Evolutionary conservation across 2,888 invertebrate genomes (phyloP).

Genomic region (Phasia obesa): DNA sequence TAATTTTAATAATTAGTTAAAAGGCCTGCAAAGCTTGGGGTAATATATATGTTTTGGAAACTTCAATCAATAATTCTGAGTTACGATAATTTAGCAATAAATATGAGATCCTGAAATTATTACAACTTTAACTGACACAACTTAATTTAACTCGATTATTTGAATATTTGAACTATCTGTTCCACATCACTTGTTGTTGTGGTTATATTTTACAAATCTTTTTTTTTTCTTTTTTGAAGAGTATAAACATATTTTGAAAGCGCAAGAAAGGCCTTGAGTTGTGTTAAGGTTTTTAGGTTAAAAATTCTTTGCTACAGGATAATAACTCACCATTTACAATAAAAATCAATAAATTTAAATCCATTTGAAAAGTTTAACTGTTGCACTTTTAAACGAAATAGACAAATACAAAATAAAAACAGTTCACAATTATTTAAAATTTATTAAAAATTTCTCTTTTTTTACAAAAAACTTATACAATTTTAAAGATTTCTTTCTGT

Average conservation of each 20-base stretch:
- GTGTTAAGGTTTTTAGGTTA: slow-evolving; percentile 48
- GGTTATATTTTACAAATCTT: neutral
- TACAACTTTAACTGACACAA: neutral
- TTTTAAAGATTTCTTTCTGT: neutral
- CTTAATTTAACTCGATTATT: neutral
- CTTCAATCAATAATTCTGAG: no score
- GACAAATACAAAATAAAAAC: neutral
- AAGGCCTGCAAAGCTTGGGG: no score
- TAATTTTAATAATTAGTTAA: no score
- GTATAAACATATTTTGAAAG: slow-evolving; percentile 20
- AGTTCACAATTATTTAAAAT: neutral
- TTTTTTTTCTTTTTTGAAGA: no score
- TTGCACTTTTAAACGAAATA: neutral
- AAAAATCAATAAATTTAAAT: slow-evolving; percentile 49
- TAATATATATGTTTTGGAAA: no score
- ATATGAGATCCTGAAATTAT: no score
- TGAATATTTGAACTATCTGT: neutral
- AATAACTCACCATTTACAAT: slow-evolving; percentile 64
- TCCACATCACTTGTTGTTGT: slow-evolving; percentile 3
- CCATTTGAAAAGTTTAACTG: slow-evolving; percentile 40
- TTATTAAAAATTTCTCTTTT: slow-evolving; percentile 40
- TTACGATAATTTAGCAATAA: no score
- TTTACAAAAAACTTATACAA: neutral
- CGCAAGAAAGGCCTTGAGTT: slow-evolving; percentile 49
- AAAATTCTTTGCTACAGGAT: slow-evolving; percentile 9